Conservation (phyloP, 2,888 invertebrate species). For the Gymnosoma rotundatum region DNA sequence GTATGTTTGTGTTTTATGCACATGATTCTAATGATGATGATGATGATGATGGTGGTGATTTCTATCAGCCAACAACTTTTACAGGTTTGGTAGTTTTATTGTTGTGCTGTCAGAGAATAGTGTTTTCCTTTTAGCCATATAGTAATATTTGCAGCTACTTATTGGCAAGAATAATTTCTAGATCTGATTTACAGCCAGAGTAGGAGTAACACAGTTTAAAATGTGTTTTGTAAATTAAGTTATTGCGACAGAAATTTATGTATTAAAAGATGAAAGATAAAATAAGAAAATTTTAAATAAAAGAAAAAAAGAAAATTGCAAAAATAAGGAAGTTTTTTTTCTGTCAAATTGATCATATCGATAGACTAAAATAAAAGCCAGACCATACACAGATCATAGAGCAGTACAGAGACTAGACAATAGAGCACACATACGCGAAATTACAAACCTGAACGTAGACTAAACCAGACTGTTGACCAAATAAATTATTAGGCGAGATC, state of each 20-base stretch:
- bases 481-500: too few species aligned
- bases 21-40: constrained; percentile 23
- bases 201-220: constrained; percentile 25
- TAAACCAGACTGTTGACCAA: too few species aligned
- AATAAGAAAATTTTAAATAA: not conserved
- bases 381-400: too few species aligned
- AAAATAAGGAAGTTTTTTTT: too few species aligned
- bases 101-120: constrained; percentile 10
- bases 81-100: constrained; percentile 49
- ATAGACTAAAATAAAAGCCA: too few species aligned
- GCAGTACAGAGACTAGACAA: too few species aligned
- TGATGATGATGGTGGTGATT: constrained; percentile 36
- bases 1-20: constrained; percentile 8
- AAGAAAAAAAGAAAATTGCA: too few species aligned
- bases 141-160: not conserved
- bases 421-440: too few species aligned
- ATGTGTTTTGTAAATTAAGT: constrained; percentile 41
- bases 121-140: not conserved
- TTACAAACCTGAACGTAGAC: too few species aligned
- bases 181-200: constrained; percentile 31
- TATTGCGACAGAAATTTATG: constrained; percentile 43
- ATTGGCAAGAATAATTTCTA: constrained; percentile 39
- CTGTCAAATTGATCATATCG: too few species aligned
- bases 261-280: not conserved
- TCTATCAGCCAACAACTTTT: constrained; percentile 56